Base-by-base conservation (phyloP, 1,140 invertebrate species). In the Aphidius ervi region DNA sequence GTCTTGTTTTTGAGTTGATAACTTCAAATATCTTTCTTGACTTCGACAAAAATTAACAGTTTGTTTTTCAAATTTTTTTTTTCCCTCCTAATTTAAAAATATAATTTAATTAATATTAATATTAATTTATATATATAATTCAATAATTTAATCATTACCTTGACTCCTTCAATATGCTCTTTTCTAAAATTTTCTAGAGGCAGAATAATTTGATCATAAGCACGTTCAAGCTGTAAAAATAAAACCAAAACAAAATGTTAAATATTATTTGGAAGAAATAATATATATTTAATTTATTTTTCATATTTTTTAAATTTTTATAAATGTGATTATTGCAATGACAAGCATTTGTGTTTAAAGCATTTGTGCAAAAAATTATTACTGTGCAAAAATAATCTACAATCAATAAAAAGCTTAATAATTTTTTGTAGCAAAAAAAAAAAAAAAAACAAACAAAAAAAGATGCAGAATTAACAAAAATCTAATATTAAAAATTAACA, bases 31-130 rank as follows among this genome's bases (percentile, higher is more conserved):
- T 64, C 93, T 85, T 78, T 98, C 96, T 80, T 97, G 91, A 67
- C 91, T 93, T 79, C 94, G 89, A 78, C 94, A 98, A 82, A 97
- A 98, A 80, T 98, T 97, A 42, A 91, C 86, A 1, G 95, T 98
- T 78, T 97, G 94, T 73, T 98, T 98, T 73, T 98, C 95, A 81
- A 98, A 98, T 75, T 95, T 95, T 79, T 98, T 98, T 77, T 97
- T 97, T 56, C 93, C 93, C 67, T 96, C 93, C 87, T 92, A 75
- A 46, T 46, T 52, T 61, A 58, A 66, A 64, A 52, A 58, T 5
- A 53, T 58, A 6, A 40, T 20, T 16, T 54, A n/a, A 45, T 39
- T 54, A 63, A 60, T 59, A 49, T 9, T 52, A 55, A 39, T 54
- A 7, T 52, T 37, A 0, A 23, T 43, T 9, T n/a, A 57, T 55